These are phyloP conservation scores for Sebastiscus albofasciatus DNA, from an alignment of 2,797 vertebrate species.

Conservation along the genomic window DNA sequence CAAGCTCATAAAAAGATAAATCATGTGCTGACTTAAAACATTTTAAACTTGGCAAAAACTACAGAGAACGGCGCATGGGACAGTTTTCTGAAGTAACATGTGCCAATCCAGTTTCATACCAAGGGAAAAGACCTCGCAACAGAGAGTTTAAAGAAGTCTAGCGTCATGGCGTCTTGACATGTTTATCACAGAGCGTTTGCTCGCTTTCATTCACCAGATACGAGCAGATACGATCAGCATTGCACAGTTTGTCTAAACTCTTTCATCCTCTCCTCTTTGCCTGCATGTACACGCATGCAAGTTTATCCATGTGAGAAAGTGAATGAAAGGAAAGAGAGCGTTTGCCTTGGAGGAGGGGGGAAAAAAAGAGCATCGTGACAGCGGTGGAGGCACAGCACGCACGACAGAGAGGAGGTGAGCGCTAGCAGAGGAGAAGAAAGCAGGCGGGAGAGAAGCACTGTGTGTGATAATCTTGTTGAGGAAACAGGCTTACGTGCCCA, in stretches of 20 bases:
- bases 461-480: constrained; percentile 77
- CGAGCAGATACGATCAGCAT: constrained; percentile 57
- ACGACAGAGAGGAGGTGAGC: constrained; percentile 33
- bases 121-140: constrained; percentile 21
- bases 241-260: constrained; percentile 50
- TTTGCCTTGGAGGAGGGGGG: constrained; percentile 13
- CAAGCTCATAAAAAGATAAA: constrained; percentile 26
- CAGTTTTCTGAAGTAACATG: constrained; percentile 15
- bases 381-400: constrained; percentile 14
- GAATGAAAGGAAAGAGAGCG: constrained; percentile 15
- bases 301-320: constrained; percentile 30
- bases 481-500: constrained; percentile 72
- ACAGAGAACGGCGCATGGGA: constrained; percentile 1
- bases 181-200: constrained; percentile 53
- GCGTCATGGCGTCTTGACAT: constrained; percentile 45
- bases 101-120: constrained; percentile 3
- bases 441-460: constrained; percentile 48
- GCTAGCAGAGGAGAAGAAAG: constrained; percentile 54
- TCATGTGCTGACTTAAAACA: constrained; percentile 24
- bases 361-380: constrained; percentile 13
- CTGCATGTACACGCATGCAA: constrained; percentile 40
- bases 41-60: constrained; percentile 27
- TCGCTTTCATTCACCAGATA: constrained; percentile 60
- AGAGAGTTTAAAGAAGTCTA: constrained; percentile 24
- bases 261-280: constrained; percentile 40